Conservation (phyloP, 1,140 invertebrate species). For the Cotesia glomerata region DNA sequence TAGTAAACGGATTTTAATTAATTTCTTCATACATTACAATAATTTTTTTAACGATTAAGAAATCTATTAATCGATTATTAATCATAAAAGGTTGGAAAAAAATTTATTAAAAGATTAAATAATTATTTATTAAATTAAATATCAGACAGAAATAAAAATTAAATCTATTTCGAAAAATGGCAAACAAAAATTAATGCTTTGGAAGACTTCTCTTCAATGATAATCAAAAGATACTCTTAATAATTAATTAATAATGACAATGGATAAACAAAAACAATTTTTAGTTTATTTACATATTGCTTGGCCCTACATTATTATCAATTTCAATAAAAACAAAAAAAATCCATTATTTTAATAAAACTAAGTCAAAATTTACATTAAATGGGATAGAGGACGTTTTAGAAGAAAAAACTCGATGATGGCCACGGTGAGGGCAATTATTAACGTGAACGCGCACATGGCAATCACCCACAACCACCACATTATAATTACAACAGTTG, state of each 20-base stretch:
- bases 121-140: too few relatives aligned
- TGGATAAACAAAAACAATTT: not conserved
- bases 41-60: too few relatives aligned
- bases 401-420: not conserved
- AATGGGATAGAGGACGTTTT: not conserved
- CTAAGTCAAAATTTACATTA: not conserved
- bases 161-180: not conserved
- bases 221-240: not conserved
- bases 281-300: conserved; percentile 17
- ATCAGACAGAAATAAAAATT: too few relatives aligned
- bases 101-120: too few relatives aligned
- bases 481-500: not conserved
- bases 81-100: too few relatives aligned
- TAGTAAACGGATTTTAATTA: too few relatives aligned
- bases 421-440: not conserved
- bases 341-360: not conserved
- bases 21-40: too few relatives aligned
- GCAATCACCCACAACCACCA: not conserved
- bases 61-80: too few relatives aligned
- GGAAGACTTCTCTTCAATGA: not conserved
- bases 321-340: not conserved
- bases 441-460: not conserved
- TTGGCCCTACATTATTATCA: conserved; percentile 4
- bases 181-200: not conserved
- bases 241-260: not conserved